Conservation (phyloP, 2,888 invertebrate species). For the Phorcus lineatus region DNA sequence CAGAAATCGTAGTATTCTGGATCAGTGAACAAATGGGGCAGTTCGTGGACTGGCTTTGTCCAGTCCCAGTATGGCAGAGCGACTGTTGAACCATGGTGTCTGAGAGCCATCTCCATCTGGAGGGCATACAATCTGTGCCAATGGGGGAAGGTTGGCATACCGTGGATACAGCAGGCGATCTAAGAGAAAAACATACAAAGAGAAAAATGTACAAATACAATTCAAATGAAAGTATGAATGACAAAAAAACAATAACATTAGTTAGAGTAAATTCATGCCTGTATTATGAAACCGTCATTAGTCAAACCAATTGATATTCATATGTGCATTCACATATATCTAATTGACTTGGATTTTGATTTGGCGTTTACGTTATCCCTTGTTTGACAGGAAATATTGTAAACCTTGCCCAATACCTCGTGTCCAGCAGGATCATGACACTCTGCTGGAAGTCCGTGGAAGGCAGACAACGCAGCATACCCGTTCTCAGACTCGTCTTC, state of each 20-base stretch:
- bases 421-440: slow-evolving; percentile 1
- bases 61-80: slow-evolving; percentile 52
- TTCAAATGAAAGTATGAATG: too few species aligned
- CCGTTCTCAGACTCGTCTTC: slow-evolving; percentile 34
- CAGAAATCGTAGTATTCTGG: slow-evolving; percentile 43
- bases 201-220: too few species aligned
- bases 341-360: too few species aligned
- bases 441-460: slow-evolving; percentile 30
- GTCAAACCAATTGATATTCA: too few species aligned
- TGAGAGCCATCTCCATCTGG: slow-evolving; percentile 29
- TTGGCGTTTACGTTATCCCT: too few species aligned
- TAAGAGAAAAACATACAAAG: neutral
- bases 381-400: too few species aligned
- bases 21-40: slow-evolving; percentile 37
- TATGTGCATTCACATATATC: too few species aligned
- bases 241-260: too few species aligned
- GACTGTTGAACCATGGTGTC: slow-evolving; percentile 29
- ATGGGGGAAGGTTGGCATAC: slow-evolving; percentile 40
- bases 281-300: too few species aligned
- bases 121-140: slow-evolving; percentile 38
- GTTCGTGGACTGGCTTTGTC: slow-evolving; percentile 34
- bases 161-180: slow-evolving; percentile 37
- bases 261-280: too few species aligned
- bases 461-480: slow-evolving; percentile 28
- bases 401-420: neutral